A percentile compares a stretch with the other conserved stretches of the same genome.
Conservation (phyloP, 1,140 invertebrate genomes). For the Kradibia gibbosae region DNA sequence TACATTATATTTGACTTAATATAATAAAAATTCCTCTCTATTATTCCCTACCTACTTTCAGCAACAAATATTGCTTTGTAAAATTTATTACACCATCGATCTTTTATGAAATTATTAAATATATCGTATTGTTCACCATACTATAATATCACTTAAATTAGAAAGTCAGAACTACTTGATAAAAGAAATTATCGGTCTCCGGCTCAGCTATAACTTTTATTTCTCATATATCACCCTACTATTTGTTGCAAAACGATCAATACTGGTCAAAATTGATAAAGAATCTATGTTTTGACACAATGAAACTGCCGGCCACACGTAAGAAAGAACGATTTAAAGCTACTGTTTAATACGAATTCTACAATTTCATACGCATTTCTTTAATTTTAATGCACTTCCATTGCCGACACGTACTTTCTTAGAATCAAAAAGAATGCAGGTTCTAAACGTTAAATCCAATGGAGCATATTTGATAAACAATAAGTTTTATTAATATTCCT, state of each 20-base stretch:
- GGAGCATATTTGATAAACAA: background rate
- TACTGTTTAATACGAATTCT: background rate
- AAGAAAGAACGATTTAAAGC: background rate
- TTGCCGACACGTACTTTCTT: background rate
- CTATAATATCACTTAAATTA: background rate
- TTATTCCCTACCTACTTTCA: background rate
- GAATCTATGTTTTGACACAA: constrained; percentile 9
- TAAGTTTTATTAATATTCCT: background rate
- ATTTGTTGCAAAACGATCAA: constrained; percentile 20
- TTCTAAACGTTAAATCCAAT: background rate
- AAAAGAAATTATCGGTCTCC: background rate
- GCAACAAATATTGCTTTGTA: background rate
- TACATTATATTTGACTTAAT: too few relatives aligned
- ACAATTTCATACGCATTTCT: background rate
- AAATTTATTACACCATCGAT: background rate
- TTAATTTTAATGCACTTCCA: background rate
- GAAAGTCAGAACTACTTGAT: constrained; percentile 18
- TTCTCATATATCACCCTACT: constrained; percentile 2
- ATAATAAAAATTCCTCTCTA: background rate
- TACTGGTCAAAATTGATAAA: constrained; percentile 19
- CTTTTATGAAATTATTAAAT: background rate
- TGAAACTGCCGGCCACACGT: background rate
- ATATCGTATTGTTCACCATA: background rate
- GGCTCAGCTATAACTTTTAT: constrained; percentile 9
- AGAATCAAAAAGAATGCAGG: background rate